Conservation (phyloP, 2,888 invertebrate genomes). For the Aphidoletes aphidimyza region DNA sequence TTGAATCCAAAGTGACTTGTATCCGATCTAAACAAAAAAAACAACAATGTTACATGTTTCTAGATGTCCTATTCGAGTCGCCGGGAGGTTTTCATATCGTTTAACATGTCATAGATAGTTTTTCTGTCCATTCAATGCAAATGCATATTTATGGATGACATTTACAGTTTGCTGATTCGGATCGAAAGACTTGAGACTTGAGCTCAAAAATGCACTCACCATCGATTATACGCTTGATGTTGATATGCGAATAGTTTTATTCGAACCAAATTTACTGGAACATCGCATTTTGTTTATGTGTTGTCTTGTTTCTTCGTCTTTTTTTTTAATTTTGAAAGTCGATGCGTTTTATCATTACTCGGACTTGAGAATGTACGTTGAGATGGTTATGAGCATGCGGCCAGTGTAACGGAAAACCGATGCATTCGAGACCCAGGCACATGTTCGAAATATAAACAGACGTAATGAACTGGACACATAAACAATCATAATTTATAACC, state of each 20-base stretch:
- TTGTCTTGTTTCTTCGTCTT: too few relatives aligned
- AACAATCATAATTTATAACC: constrained; percentile 53
- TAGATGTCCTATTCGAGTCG: too few relatives aligned
- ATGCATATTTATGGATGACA: constrained; percentile 21
- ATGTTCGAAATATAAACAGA: constrained; percentile 6
- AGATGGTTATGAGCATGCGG: neutral
- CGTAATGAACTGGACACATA: constrained; percentile 47
- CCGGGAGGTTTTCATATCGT: constrained; percentile 53
- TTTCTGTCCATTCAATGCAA: neutral
- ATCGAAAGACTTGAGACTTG: neutral
- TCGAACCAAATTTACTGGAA: neutral
- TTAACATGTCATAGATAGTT: neutral
- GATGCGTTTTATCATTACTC: constrained; percentile 1
- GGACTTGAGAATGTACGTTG: too few relatives aligned
- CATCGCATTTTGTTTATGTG: too few relatives aligned
- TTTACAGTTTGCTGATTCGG: neutral
- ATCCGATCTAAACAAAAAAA: neutral
- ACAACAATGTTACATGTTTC: neutral
- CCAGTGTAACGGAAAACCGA: neutral
- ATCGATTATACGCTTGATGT: constrained; percentile 13
- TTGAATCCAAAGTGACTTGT: neutral
- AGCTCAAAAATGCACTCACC: neutral
- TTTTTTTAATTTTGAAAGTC: neutral
- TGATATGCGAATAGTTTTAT: constrained; percentile 18
- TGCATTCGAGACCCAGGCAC: neutral